Conservation (phyloP, 2,797 vertebrate genomes). For the Falco cherrug region DNA sequence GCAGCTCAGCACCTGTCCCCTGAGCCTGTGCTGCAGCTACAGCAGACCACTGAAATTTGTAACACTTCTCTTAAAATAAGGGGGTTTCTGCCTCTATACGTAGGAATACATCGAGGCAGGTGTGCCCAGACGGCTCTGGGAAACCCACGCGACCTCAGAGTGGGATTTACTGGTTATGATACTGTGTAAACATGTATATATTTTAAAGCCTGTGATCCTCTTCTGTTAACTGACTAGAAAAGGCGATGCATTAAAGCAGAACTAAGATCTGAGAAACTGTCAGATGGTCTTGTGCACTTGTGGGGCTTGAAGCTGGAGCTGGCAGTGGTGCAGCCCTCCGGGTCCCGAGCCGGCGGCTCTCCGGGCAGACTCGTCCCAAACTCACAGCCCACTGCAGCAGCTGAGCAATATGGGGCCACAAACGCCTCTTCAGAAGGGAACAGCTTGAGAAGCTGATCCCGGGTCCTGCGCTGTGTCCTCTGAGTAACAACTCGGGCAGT, state of each 20-base stretch:
- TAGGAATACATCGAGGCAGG: background rate
- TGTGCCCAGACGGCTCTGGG: background rate
- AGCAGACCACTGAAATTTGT: background rate
- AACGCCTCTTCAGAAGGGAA: background rate
- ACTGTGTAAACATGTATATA: background rate
- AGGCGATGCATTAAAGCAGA: background rate
- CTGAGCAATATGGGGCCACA: background rate
- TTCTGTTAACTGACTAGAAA: background rate
- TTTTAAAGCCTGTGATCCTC: background rate
- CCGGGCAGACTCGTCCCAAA: background rate
- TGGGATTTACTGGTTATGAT: background rate
- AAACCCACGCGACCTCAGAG: background rate
- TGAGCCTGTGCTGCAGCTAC: background rate
- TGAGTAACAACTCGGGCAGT: fast-evolving
- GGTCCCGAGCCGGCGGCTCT: background rate
- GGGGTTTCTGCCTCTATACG: background rate
- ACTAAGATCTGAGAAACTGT: background rate
- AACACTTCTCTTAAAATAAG: background rate
- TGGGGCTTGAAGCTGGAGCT: background rate
- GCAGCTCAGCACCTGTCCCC: background rate
- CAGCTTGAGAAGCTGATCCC: background rate
- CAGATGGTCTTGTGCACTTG: background rate
- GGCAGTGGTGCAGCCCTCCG: background rate
- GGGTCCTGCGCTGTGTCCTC: background rate
- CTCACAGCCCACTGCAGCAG: background rate